Evolutionary conservation across 1,140 invertebrate genomes (phyloP).

Genomic region (Asbolus verrucosus): DNA sequence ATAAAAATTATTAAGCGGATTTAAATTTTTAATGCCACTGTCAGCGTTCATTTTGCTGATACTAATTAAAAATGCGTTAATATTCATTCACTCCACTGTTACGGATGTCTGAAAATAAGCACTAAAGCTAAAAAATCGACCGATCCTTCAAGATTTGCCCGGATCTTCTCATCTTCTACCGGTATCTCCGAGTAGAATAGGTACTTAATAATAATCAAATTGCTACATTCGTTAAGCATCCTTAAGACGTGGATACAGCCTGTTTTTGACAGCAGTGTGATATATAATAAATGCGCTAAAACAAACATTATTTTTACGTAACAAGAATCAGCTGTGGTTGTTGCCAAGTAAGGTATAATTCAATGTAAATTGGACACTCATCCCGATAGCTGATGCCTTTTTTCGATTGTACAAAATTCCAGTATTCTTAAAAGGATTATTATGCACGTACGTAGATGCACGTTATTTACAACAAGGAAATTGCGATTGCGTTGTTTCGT

Average conservation of each 20-base stretch:
- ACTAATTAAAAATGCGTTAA: slow-evolving; percentile 53
- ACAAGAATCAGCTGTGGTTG: background rate
- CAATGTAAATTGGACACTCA: slow-evolving; percentile 29
- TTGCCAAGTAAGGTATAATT: slow-evolving; percentile 23
- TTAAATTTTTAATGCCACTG: slow-evolving; percentile 57
- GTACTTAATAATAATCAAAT: background rate
- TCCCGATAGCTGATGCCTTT: background rate
- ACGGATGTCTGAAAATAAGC: background rate
- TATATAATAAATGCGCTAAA: no score
- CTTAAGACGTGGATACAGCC: background rate
- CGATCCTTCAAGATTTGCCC: no score
- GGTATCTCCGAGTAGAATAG: background rate
- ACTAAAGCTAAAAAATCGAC: background rate
- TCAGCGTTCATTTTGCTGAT: slow-evolving; percentile 51
- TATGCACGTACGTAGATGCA: no score
- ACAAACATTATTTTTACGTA: no score
- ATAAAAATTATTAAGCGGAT: slow-evolving; percentile 58
- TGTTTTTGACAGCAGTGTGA: slow-evolving; percentile 30
- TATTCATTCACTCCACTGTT: slow-evolving; percentile 30
- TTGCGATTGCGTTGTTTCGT: background rate
- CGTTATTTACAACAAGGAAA: no score
- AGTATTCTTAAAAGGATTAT: no score
- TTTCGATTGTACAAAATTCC: no score
- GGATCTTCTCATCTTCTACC: background rate
- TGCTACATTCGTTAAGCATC: background rate